Conservation (phyloP, 2,888 invertebrate species). For the Drosophila paramelanica region DNA sequence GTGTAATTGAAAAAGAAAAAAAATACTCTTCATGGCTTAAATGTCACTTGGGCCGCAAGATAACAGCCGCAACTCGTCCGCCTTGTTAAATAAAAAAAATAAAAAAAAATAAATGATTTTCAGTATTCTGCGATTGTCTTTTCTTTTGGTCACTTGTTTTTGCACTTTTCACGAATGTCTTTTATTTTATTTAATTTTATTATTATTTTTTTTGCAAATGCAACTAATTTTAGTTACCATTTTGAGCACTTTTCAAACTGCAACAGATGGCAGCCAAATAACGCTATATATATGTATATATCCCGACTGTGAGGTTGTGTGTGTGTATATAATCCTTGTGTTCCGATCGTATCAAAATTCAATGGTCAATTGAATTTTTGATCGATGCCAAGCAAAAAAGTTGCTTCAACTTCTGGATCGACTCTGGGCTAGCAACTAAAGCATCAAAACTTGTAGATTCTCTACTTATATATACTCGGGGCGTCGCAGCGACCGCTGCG, state of each 20-base stretch:
- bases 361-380: constrained; percentile 83
- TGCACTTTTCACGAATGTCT: constrained; percentile 50
- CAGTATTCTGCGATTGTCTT: constrained; percentile 26
- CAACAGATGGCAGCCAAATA: constrained; percentile 58
- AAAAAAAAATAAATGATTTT: constrained; percentile 33
- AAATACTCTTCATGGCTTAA: constrained; percentile 50
- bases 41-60: constrained; percentile 60
- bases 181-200: constrained; percentile 10
- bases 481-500: constrained; percentile 40
- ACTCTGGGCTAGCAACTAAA: constrained; percentile 85
- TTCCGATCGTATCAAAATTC: constrained; percentile 83
- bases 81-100: constrained; percentile 31
- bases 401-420: constrained; percentile 84
- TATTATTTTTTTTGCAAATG: constrained; percentile 14
- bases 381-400: constrained; percentile 78
- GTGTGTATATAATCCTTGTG: constrained; percentile 63
- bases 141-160: constrained; percentile 36
- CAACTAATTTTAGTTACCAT: constrained; percentile 74
- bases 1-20: constrained; percentile 27
- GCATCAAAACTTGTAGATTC: constrained; percentile 84
- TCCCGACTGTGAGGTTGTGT: constrained; percentile 38
- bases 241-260: constrained; percentile 77
- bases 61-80: constrained; percentile 18
- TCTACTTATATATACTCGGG: constrained; percentile 84
- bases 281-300: constrained; percentile 26